phyloP scores from a whole-genome alignment of 2,113 vertebrate species.

The Macaca nemestrina region DNA sequence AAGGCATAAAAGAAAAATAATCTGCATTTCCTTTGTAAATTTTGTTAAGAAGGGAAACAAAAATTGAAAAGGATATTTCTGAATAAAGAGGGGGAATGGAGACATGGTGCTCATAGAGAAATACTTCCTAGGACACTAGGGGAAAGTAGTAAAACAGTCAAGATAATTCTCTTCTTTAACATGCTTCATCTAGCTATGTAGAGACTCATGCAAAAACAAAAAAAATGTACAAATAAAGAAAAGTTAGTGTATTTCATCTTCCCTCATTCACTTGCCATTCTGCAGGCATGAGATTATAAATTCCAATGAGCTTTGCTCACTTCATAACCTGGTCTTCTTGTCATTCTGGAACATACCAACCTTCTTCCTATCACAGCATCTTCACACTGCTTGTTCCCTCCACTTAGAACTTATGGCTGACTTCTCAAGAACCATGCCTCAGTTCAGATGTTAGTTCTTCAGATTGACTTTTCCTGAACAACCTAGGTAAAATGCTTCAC shows the following conservation, averaged over 20 bases:
- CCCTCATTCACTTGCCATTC: background rate
- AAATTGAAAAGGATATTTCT: background rate
- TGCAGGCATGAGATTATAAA: background rate
- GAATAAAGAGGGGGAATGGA: background rate
- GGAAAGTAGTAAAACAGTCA: background rate
- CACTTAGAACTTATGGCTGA: background rate
- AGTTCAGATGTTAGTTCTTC: background rate
- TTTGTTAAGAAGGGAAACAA: conserved; percentile 13
- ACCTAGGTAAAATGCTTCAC: background rate
- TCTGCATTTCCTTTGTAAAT: conserved; percentile 15
- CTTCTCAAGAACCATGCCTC: background rate
- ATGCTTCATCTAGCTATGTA: background rate
- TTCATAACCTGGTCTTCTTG: background rate
- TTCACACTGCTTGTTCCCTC: background rate
- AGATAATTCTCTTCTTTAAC: conserved; percentile 31
- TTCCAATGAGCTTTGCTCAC: background rate
- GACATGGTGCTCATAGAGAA: background rate
- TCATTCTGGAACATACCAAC: background rate
- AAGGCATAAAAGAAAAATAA: conserved; percentile 14
- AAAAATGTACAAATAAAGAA: background rate
- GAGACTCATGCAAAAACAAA: background rate
- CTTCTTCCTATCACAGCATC: background rate
- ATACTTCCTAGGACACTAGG: background rate
- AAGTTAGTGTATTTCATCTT: conserved; percentile 23
- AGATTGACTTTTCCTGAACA: background rate